These are phyloP conservation scores for Cuniculus paca DNA, from an alignment of 2,797 vertebrate species.

Conservation along the genomic window DNA sequence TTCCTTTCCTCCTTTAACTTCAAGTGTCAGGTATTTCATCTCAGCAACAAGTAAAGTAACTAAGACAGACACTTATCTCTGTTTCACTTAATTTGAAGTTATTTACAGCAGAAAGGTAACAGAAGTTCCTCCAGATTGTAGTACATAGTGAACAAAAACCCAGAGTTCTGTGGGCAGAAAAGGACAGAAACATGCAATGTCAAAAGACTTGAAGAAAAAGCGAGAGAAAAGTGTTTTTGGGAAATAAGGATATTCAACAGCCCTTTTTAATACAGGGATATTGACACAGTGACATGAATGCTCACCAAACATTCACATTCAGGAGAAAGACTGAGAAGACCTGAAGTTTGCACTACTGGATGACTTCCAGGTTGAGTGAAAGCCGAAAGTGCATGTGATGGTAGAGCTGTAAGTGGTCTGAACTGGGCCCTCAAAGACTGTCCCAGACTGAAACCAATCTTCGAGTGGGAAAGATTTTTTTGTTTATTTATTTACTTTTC, in stretches of 20 bases:
- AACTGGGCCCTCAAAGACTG: not conserved
- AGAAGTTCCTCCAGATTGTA: not conserved
- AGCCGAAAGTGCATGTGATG: not conserved
- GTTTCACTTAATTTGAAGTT: not conserved
- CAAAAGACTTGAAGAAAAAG: not conserved
- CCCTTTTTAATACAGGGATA: not conserved
- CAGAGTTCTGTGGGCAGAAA: not conserved
- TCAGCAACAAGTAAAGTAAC: not conserved
- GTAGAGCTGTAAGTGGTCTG: not conserved
- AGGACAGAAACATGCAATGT: fast-evolving
- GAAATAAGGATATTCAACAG: not conserved
- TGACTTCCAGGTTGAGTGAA: not conserved
- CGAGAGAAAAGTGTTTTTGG: not conserved
- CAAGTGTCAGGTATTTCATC: not conserved
- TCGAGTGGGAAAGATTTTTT: not conserved
- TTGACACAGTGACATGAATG: not conserved
- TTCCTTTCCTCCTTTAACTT: not conserved
- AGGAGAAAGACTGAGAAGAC: not conserved
- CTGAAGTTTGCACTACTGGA: not conserved
- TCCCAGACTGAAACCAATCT: no score
- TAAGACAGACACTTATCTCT: not conserved
- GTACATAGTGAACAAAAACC: not conserved
- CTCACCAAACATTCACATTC: not conserved
- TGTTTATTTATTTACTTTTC: not conserved
- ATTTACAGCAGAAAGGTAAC: not conserved